A percentile compares a stretch with the other conserved stretches of the same genome.
Conservation (phyloP, 1,140 invertebrate species). For the Papilio polytes region DNA sequence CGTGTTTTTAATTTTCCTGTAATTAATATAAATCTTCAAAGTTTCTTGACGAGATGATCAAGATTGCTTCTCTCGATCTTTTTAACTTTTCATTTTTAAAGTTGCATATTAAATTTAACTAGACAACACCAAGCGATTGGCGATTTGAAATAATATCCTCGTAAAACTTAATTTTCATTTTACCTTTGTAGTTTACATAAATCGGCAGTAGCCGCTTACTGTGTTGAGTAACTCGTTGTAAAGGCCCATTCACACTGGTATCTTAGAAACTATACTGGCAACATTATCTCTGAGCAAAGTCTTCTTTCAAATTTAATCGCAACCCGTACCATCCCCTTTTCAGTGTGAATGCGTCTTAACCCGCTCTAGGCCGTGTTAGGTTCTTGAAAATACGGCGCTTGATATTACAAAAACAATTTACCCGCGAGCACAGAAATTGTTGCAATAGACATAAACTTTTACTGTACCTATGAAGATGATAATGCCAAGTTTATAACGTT, state of each 20-base stretch:
- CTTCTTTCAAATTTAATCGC: neutral
- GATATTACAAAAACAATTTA: slow-evolving; percentile 44
- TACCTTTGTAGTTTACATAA: slow-evolving; percentile 30
- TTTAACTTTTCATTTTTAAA: neutral
- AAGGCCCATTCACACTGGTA: neutral
- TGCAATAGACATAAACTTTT: slow-evolving; percentile 52
- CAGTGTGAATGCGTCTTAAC: slow-evolving; percentile 3
- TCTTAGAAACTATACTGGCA: neutral
- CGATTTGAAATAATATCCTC: slow-evolving; percentile 35
- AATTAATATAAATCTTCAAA: too few relatives aligned
- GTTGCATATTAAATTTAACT: neutral
- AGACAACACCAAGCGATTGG: neutral
- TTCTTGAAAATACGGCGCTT: slow-evolving; percentile 12
- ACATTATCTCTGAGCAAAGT: neutral
- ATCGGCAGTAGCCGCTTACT: slow-evolving; percentile 32
- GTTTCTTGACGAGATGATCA: too few relatives aligned
- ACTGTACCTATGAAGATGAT: slow-evolving; percentile 49
- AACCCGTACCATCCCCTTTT: neutral
- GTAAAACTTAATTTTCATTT: slow-evolving; percentile 37
- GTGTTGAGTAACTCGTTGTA: slow-evolving; percentile 24
- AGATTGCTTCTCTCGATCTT: too few relatives aligned
- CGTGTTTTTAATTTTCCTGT: too few relatives aligned
- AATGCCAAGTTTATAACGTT: slow-evolving; percentile 53
- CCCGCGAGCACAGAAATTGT: slow-evolving; percentile 45
- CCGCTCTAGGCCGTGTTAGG: slow-evolving; percentile 23